These are phyloP conservation scores for Spermophilus dauricus DNA, from an alignment of 2,113 vertebrate genomes.

Conservation along the genomic window DNA sequence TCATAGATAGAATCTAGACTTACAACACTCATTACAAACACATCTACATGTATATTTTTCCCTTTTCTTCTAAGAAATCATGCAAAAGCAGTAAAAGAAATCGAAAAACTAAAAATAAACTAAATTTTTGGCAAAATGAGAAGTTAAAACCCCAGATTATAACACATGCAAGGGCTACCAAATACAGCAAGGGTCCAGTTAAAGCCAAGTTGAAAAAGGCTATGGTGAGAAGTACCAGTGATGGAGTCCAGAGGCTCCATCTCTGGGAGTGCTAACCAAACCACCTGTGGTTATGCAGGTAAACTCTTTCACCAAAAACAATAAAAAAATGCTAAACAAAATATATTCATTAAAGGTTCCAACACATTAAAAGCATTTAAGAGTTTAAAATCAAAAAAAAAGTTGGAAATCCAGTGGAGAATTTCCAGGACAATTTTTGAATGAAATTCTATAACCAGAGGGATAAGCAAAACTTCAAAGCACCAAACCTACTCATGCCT, in stretches of 20 bases:
- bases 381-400: not conserved
- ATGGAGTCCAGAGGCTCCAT: not conserved
- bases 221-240: not conserved
- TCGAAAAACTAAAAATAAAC: constrained; percentile 14
- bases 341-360: not conserved
- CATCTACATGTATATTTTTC: not conserved
- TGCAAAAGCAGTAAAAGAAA: constrained; percentile 45
- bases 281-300: not conserved
- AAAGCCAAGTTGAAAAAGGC: not conserved
- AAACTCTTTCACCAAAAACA: not conserved
- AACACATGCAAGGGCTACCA: not conserved
- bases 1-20: constrained; percentile 22
- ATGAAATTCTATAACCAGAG: not conserved
- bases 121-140: constrained; percentile 38
- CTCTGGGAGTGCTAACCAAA: not conserved
- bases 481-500: not conserved
- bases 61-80: constrained; percentile 38
- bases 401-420: not conserved
- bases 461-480: not conserved
- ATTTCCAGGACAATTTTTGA: not conserved
- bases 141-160: not conserved
- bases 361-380: constrained; percentile 2
- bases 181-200: not conserved
- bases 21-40: constrained; percentile 40
- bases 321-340: not conserved